These are phyloP conservation scores for Sebastes nivosus DNA, from an alignment of 2,797 vertebrate genomes.

Conservation along the genomic window DNA sequence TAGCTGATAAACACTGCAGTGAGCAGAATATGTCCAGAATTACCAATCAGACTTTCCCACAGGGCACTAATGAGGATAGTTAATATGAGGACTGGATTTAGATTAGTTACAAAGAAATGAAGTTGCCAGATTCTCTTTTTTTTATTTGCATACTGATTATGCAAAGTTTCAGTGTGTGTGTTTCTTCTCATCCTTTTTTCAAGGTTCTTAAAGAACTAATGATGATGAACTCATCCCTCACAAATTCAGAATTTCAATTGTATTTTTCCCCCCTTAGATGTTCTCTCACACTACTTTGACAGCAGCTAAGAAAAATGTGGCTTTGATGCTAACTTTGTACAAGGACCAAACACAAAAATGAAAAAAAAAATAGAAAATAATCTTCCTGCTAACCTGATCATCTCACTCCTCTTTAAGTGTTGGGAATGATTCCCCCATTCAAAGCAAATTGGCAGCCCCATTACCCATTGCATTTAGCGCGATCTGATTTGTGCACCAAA, in stretches of 20 bases:
- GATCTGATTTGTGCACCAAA: slow-evolving; percentile 41
- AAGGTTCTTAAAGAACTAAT: neutral
- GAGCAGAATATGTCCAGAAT: slow-evolving; percentile 10
- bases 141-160: slow-evolving; percentile 9
- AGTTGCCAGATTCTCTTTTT: neutral
- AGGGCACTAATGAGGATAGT: slow-evolving; percentile 18
- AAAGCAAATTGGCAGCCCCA: slow-evolving; percentile 21
- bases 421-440: slow-evolving; percentile 27
- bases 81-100: neutral
- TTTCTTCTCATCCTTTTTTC: neutral
- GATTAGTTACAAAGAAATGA: neutral
- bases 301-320: neutral
- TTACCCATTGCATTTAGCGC: slow-evolving; percentile 38
- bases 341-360: neutral
- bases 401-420: neutral
- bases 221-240: neutral
- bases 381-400: neutral
- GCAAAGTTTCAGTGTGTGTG: neutral
- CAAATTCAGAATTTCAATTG: neutral
- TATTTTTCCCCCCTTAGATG: neutral
- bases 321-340: neutral
- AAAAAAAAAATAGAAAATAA: neutral
- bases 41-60: slow-evolving; percentile 5
- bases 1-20: slow-evolving; percentile 7
- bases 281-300: neutral